phyloP scores from a whole-genome alignment of 2,888 invertebrate species.

The Ethmia dodecea region DNA sequence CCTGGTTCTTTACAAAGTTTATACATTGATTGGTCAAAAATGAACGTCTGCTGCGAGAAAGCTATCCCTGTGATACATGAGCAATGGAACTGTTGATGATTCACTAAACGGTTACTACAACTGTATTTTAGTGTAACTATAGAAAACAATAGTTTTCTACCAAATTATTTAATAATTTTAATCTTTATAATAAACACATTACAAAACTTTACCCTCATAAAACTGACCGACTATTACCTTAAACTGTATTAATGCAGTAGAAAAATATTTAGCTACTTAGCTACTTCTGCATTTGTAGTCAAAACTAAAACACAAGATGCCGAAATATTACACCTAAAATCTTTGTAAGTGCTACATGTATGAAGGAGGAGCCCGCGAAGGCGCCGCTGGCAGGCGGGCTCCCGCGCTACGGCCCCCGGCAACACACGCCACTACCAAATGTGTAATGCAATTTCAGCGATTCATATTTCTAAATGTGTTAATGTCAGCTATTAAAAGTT shows the following conservation, averaged over 20 bases:
- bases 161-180: conserved; percentile 50
- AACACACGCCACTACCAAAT: too few relatives aligned
- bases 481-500: too few relatives aligned
- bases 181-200: conserved; percentile 50
- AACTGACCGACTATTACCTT: conserved; percentile 35
- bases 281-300: background rate
- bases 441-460: too few relatives aligned
- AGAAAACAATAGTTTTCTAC: conserved; percentile 45
- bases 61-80: conserved; percentile 3
- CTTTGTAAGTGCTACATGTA: too few relatives aligned
- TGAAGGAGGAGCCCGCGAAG: too few relatives aligned
- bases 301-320: background rate
- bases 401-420: too few relatives aligned
- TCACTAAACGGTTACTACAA: conserved; percentile 2
- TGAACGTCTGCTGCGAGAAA: conserved; percentile 25
- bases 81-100: conserved; percentile 4
- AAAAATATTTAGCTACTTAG: conserved; percentile 3
- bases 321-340: too few relatives aligned
- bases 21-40: conserved; percentile 50
- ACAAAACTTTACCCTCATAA: conserved; percentile 40
- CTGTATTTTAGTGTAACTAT: conserved; percentile 24
- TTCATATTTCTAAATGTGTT: too few relatives aligned
- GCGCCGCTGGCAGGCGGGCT: too few relatives aligned
- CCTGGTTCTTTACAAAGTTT: conserved; percentile 49
- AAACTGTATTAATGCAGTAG: conserved; percentile 16